Evolutionary conservation across 2,888 invertebrate genomes (phyloP).

Genomic region (Zeuzera pyrina): DNA sequence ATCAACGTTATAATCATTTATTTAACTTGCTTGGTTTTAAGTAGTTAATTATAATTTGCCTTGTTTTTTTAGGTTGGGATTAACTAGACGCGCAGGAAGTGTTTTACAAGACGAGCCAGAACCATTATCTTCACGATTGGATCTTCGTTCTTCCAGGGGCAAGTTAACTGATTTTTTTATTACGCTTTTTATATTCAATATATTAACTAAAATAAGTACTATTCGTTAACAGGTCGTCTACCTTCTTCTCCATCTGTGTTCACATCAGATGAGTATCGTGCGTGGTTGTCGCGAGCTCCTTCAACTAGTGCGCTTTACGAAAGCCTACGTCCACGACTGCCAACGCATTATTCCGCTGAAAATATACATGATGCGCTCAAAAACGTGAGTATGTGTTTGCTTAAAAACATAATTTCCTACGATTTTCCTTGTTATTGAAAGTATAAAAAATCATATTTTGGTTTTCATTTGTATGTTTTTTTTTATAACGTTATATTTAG

Average conservation of each 20-base stretch:
- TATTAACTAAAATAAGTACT: not conserved
- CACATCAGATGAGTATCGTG: constrained; percentile 93
- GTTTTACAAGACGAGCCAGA: constrained; percentile 64
- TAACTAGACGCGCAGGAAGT: constrained; percentile 57
- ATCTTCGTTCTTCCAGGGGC: constrained; percentile 70
- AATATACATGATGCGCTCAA: constrained; percentile 89
- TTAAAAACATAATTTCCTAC: too few species aligned
- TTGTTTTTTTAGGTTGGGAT: constrained; percentile 37
- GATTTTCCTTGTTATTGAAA: too few species aligned
- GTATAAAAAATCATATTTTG: constrained; percentile 6
- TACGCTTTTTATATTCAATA: not conserved
- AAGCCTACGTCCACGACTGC: constrained; percentile 87
- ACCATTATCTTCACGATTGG: constrained; percentile 59
- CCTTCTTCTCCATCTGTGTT: constrained; percentile 77
- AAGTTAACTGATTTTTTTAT: constrained; percentile 4
- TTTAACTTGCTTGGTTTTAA: not conserved
- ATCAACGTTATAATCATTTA: not conserved
- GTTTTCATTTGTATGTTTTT: too few species aligned
- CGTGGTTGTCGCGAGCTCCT: constrained; percentile 92
- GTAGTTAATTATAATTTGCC: not conserved
- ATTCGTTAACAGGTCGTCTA: constrained; percentile 42
- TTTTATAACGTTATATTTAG: too few species aligned
- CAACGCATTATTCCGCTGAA: constrained; percentile 88
- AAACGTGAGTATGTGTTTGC: constrained; percentile 80
- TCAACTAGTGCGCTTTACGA: constrained; percentile 95